Percentiles rank a stretch among this genome's conserved stretches.
phyloP scores from a whole-genome alignment of 2,113 vertebrate genomes.

The Psittacula cyanocephala region DNA sequence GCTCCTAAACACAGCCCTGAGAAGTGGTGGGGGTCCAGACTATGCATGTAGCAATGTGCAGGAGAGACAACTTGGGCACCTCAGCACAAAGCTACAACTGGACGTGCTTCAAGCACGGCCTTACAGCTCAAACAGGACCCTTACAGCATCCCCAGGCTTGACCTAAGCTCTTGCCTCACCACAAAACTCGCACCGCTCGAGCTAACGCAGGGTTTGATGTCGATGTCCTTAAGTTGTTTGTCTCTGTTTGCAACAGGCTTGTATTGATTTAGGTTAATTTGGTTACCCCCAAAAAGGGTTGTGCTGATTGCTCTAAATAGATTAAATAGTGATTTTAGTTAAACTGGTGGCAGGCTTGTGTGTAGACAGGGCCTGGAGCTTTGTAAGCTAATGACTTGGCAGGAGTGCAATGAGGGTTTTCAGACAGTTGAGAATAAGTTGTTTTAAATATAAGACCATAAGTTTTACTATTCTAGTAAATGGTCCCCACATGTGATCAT shows the following conservation, averaged over 20 bases:
- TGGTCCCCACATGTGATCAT: not conserved
- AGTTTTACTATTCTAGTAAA: not conserved
- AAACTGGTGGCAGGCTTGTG: constrained; percentile 38
- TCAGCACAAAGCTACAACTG: not conserved
- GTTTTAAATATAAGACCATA: not conserved
- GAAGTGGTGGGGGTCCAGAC: not conserved
- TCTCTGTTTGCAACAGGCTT: constrained; percentile 23
- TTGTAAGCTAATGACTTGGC: constrained; percentile 63
- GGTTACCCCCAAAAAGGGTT: constrained; percentile 19
- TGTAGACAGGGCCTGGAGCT: constrained; percentile 63
- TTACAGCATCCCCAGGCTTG: not conserved
- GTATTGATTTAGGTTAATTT: constrained; percentile 58
- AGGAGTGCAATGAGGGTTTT: not conserved
- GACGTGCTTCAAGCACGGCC: not conserved
- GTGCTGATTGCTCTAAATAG: constrained; percentile 60
- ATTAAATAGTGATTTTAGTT: constrained; percentile 61
- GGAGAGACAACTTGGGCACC: not conserved
- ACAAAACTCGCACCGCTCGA: not conserved
- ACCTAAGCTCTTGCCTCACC: not conserved
- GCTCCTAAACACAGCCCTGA: not conserved
- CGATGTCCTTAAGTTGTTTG: not conserved
- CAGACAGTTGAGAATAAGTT: constrained; percentile 4
- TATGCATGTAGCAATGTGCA: rapidly evolving
- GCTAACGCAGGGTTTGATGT: constrained; percentile 22
- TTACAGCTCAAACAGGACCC: rapidly evolving